Base-by-base conservation (phyloP, 30 jellyfish, hydroid and myxozoan genomes). In the Chrysaora quinquecirrha region DNA sequence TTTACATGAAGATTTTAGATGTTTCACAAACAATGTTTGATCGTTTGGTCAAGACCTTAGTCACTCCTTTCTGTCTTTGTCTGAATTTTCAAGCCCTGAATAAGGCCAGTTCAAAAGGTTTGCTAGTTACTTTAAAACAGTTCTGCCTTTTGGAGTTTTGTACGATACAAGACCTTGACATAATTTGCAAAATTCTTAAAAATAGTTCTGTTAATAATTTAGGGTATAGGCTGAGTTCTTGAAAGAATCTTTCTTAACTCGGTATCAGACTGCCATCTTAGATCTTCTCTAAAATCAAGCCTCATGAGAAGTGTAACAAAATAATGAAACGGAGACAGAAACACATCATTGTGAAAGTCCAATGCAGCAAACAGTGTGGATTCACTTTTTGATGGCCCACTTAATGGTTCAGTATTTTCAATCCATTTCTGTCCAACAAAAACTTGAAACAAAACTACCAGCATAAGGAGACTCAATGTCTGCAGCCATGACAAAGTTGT, bases 381-480 rank as follows among this genome's bases (percentile, higher is more conserved):
- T 11, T 73, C 83, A 23, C 95, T 81, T 56, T 80, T 89, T 32
- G 63, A n/a, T 7, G 94, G 90, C 32, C 86, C 87, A 70, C 90
- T 67, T 20, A 81, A 80, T 25, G 94, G 91, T 38, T 89, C 97
- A 12, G 43, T 60, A 38, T 75, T 75, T 34, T 89, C 97, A 9
- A 89, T 80, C 97, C 97, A 89, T 38, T 81, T 81, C 43, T 89
- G 97, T 1, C 97, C 97, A 30, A 89, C 94, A 46, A 71, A 80
- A n/a, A 65, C 20, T 66, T 89, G 95, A 19, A 74, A 19, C 54
- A 89, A 29, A 19, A 54, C 72, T 20, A 74, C 67, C 22, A 89
- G 89, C 84, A 75, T 56, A 34, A 70, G 29, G 31, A 89, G 81
- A 60, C 97, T 71, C 22, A 75, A 32, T 19, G 90, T 78, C 69